These are phyloP conservation scores for Phaenicophaeus curvirostris DNA, from an alignment of 2,797 vertebrate genomes.

Conservation along the genomic window DNA sequence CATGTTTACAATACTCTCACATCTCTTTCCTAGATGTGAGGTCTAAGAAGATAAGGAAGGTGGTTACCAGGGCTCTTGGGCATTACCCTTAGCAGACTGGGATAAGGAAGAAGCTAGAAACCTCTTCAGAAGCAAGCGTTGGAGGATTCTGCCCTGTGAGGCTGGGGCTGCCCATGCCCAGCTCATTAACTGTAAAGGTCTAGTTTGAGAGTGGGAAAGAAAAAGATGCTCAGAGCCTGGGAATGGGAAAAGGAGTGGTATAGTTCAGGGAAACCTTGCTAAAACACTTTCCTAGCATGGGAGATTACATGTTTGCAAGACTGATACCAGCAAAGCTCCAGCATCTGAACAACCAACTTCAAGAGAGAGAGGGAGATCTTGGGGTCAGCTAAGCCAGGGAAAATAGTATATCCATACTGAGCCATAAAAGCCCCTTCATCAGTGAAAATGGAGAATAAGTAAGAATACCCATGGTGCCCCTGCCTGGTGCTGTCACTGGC, in stretches of 20 bases:
- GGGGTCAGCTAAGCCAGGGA: neutral
- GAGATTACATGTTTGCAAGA: neutral
- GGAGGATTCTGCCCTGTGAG: neutral
- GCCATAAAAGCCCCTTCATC: neutral
- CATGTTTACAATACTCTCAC: neutral
- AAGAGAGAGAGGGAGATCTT: neutral
- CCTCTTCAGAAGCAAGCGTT: neutral
- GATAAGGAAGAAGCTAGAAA: neutral
- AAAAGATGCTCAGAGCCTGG: neutral
- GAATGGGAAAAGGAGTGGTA: neutral
- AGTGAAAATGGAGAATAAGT: neutral
- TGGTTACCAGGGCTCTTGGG: neutral
- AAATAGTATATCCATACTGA: neutral
- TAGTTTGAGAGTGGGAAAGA: neutral
- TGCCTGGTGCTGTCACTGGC: neutral
- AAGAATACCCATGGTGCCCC: neutral
- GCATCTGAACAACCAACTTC: fast-evolving
- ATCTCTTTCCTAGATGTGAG: neutral
- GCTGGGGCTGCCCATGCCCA: neutral
- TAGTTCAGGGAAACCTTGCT: neutral
- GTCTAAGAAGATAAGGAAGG: neutral
- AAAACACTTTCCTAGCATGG: neutral
- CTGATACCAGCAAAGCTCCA: neutral
- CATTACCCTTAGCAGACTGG: neutral
- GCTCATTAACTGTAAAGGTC: neutral